phyloP scores from a whole-genome alignment of 2,113 vertebrate genomes.

The Casuarius casuarius region DNA sequence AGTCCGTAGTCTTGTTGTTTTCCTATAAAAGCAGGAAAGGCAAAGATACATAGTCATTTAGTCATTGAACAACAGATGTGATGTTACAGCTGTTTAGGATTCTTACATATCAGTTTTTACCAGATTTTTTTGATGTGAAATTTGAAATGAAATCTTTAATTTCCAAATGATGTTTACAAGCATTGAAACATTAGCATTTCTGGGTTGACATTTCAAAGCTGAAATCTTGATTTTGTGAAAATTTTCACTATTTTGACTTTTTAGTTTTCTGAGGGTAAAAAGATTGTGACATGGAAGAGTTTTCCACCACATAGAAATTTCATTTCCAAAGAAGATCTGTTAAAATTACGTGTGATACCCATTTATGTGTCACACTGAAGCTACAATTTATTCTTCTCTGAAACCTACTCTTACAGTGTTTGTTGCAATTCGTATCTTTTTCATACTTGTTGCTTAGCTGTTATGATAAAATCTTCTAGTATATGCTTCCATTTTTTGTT shows the following conservation, averaged over 20 bases:
- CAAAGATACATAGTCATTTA: too few relatives aligned
- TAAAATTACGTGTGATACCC: background rate
- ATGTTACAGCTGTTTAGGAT: too few relatives aligned
- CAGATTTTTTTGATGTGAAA: background rate
- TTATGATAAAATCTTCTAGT: background rate
- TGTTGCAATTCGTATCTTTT: background rate
- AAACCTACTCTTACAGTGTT: background rate
- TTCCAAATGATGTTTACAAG: background rate
- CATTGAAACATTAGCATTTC: background rate
- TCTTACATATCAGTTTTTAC: too few relatives aligned
- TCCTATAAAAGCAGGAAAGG: too few relatives aligned
- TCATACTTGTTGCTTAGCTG: background rate
- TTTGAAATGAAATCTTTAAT: background rate
- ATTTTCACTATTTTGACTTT: background rate
- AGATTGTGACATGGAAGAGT: background rate
- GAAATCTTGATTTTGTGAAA: background rate
- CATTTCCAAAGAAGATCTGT: too few relatives aligned
- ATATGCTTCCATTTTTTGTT: background rate
- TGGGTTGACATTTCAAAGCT: background rate
- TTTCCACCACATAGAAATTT: background rate
- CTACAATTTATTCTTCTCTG: background rate
- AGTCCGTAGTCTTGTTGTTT: background rate
- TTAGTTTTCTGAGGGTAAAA: background rate
- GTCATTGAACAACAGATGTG: too few relatives aligned
- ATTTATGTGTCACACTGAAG: background rate